A percentile compares a stretch with the other conserved stretches of the same genome.
phyloP scores from a whole-genome alignment of 2,888 invertebrate genomes.

The Plebejus anna region DNA sequence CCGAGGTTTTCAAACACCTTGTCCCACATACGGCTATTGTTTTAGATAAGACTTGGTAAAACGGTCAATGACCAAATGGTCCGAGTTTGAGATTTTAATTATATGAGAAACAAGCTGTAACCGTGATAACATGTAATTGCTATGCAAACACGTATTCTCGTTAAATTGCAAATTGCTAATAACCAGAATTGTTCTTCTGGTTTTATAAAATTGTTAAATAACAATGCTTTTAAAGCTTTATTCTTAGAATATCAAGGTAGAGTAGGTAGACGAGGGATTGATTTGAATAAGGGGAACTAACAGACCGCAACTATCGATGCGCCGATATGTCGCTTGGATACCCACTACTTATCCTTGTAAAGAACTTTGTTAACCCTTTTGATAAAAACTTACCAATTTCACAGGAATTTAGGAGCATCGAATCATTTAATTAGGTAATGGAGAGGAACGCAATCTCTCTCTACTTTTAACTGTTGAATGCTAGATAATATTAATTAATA shows the following conservation, averaged over 20 bases:
- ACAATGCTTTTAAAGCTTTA: background rate
- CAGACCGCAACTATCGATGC: background rate
- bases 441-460: no score
- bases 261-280: background rate
- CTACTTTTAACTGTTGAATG: no score
- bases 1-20: conserved; percentile 17
- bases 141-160: conserved; percentile 6
- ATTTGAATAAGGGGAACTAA: background rate
- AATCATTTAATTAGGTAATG: no score
- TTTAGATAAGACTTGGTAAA: conserved; percentile 25
- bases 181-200: background rate
- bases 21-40: conserved; percentile 26
- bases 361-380: background rate
- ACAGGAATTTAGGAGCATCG: background rate
- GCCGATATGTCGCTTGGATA: background rate
- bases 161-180: conserved; percentile 3
- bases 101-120: conserved; percentile 22
- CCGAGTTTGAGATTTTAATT: conserved; percentile 23
- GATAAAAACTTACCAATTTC: background rate
- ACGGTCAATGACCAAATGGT: conserved; percentile 26
- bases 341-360: background rate
- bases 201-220: background rate
- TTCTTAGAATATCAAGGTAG: background rate
- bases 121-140: conserved; percentile 17
- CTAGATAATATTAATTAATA: no score